These are phyloP conservation scores for Rhimphoctona megacephalus DNA, from an alignment of 2,888 invertebrate species.

Conservation along the genomic window DNA sequence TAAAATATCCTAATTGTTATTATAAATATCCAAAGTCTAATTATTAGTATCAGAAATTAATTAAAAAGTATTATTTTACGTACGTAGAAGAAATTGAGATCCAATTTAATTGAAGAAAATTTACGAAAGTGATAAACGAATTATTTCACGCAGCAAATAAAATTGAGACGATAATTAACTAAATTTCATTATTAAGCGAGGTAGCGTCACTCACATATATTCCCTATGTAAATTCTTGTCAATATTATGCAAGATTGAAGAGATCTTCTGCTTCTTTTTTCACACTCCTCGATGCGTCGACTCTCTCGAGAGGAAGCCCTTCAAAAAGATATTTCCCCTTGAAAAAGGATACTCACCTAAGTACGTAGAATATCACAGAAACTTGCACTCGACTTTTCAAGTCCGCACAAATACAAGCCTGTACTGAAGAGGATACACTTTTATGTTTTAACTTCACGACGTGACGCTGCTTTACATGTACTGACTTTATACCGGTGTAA, in stretches of 20 bases:
- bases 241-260: background rate
- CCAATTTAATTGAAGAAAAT: no score
- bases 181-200: no score
- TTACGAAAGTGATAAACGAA: no score
- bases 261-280: background rate
- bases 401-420: conserved; percentile 27
- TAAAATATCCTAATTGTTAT: background rate
- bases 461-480: conserved; percentile 1
- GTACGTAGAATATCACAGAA: conserved; percentile 32
- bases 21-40: background rate
- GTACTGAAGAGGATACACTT: conserved; percentile 41
- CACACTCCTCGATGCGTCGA: background rate
- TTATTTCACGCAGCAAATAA: background rate
- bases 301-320: background rate
- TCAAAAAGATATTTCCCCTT: conserved; percentile 6
- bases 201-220: no score
- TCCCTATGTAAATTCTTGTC: background rate
- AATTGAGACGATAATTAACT: no score
- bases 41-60: no score
- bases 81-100: no score
- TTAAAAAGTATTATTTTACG: no score
- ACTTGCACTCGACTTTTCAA: conserved; percentile 13
- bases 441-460: conserved; percentile 54
- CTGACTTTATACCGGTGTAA: conserved; percentile 15
- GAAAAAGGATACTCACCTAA: conserved; percentile 5